Evolutionary conservation across 2,113 vertebrate genomes (phyloP).

Genomic region (Callipepla californica): DNA sequence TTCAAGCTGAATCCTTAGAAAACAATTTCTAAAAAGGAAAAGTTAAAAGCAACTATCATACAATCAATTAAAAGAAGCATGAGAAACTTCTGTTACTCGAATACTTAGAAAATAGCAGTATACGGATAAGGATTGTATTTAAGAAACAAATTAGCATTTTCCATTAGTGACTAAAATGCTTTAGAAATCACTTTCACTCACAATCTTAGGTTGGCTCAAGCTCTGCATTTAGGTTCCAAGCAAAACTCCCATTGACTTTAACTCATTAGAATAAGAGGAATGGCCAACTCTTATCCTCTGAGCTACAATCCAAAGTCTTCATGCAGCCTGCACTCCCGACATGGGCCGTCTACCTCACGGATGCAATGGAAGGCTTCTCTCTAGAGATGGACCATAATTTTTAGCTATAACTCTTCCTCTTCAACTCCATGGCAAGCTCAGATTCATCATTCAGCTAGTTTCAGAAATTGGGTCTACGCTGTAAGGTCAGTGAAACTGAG

Average conservation of each 20-base stretch:
- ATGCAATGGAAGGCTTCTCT: background rate
- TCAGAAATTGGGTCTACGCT: background rate
- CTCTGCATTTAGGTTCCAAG: background rate
- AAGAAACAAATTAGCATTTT: background rate
- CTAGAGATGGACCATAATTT: background rate
- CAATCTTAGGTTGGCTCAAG: background rate
- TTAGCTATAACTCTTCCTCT: background rate
- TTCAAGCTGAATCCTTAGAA: background rate
- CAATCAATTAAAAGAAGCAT: background rate
- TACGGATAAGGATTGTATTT: background rate
- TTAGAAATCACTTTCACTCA: background rate
- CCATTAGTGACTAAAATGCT: background rate
- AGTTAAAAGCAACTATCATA: background rate
- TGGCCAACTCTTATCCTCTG: background rate
- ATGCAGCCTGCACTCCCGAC: background rate
- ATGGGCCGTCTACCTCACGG: background rate
- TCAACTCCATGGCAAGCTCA: background rate
- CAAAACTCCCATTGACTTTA: background rate
- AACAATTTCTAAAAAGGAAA: background rate
- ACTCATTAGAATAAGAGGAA: background rate
- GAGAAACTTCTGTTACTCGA: background rate
- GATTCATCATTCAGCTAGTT: background rate
- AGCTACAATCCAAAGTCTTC: background rate
- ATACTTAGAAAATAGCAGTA: background rate
- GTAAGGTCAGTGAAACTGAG: background rate